These are phyloP conservation scores for Idaea dimidiata DNA, from an alignment of 2,888 invertebrate genomes.

Conservation along the genomic window DNA sequence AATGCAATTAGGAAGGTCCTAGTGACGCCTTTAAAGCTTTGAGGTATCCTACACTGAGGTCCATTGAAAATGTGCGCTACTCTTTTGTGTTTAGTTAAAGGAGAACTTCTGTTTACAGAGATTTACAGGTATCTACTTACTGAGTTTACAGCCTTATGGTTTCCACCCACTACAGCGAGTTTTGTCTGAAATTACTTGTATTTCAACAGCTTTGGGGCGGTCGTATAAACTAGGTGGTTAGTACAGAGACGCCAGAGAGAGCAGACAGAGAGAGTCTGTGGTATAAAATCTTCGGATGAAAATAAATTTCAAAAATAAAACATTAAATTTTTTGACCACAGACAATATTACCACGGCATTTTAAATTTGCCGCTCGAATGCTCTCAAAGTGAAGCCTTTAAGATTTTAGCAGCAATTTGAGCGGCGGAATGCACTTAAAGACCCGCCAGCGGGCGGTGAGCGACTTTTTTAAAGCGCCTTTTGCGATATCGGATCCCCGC, in stretches of 20 bases:
- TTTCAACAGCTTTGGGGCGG: too few species aligned
- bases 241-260: too few species aligned
- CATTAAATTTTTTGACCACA: not conserved
- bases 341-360: slow-evolving; percentile 15
- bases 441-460: slow-evolving; percentile 25
- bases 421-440: slow-evolving; percentile 50
- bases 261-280: too few species aligned
- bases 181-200: too few species aligned
- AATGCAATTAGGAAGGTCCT: slow-evolving; percentile 32
- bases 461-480: slow-evolving; percentile 37
- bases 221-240: too few species aligned
- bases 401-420: slow-evolving; percentile 41
- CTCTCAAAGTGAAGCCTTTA: slow-evolving; percentile 30
- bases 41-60: slow-evolving; percentile 22
- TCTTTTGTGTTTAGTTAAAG: not conserved
- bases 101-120: slow-evolving; percentile 3
- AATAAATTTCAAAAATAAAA: not conserved
- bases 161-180: not conserved
- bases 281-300: not conserved
- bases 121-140: not conserved
- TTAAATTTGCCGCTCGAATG: slow-evolving; percentile 29
- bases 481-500: slow-evolving; percentile 27
- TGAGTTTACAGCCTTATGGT: not conserved
- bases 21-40: slow-evolving; percentile 23
- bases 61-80: slow-evolving; percentile 7